These are phyloP conservation scores for Triplophysa siluroides DNA, from an alignment of 2,113 vertebrate species.

Conservation along the genomic window DNA sequence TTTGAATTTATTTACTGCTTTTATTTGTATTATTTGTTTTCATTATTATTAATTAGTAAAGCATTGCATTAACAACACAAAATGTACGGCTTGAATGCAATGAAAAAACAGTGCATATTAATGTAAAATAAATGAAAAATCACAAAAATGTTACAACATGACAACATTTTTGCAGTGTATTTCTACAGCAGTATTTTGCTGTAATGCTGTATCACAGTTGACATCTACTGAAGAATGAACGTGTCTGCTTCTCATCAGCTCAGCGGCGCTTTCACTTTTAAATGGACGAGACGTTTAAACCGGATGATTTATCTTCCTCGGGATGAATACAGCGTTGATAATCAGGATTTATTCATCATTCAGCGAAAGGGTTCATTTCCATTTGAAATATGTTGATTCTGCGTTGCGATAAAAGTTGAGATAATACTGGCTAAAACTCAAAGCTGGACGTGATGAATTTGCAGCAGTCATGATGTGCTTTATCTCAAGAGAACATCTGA, in stretches of 20 bases:
- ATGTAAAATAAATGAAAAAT: no score
- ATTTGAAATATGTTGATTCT: constrained; percentile 23
- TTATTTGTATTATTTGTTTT: no score
- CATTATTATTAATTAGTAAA: no score
- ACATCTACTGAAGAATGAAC: no score
- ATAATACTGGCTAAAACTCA: constrained; percentile 25
- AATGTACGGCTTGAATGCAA: background rate
- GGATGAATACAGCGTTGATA: constrained; percentile 27
- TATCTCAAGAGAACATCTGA: constrained; percentile 1
- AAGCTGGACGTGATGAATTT: background rate
- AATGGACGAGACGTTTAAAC: background rate
- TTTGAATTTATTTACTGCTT: no score
- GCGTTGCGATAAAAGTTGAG: background rate
- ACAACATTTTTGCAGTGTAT: no score
- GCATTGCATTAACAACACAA: background rate
- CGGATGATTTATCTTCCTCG: background rate
- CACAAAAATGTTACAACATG: no score
- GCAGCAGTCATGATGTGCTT: background rate
- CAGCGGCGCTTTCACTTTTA: no score
- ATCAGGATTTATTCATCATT: constrained; percentile 29
- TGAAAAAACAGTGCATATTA: background rate
- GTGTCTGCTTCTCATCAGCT: no score
- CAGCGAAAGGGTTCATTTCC: constrained; percentile 37
- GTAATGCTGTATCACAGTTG: no score
- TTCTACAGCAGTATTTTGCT: no score